These are phyloP conservation scores for Brassicogethes aeneus DNA, from an alignment of 2,888 invertebrate species.

Conservation along the genomic window DNA sequence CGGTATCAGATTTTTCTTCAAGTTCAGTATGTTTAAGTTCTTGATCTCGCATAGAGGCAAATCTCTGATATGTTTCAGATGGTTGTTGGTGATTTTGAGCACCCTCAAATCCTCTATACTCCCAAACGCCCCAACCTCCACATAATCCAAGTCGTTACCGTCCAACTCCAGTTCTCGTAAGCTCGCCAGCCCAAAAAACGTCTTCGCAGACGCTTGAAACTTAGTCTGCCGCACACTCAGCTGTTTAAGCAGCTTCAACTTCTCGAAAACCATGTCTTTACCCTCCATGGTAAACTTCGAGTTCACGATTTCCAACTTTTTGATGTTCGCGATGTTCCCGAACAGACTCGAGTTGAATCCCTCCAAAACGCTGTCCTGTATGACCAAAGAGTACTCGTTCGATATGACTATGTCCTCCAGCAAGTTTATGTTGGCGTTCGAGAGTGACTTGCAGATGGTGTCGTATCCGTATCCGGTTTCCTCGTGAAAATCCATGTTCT, in stretches of 20 bases:
- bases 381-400: constrained; percentile 31
- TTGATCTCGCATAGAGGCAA: constrained; percentile 24
- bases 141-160: constrained; percentile 20
- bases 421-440: constrained; percentile 19
- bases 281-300: constrained; percentile 19
- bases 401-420: constrained; percentile 28
- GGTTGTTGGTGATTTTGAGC: constrained; percentile 22
- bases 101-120: constrained; percentile 15
- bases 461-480: constrained; percentile 33
- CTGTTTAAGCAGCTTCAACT: constrained; percentile 19
- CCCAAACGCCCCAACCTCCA: constrained; percentile 18
- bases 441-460: constrained; percentile 28
- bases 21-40: constrained; percentile 18
- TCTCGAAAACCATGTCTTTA: constrained; percentile 17
- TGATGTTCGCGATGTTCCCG: constrained; percentile 27
- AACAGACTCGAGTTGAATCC: constrained; percentile 23
- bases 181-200: constrained; percentile 17
- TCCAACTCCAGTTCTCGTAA: constrained; percentile 22
- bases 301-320: constrained; percentile 25
- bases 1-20: constrained; percentile 17
- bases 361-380: constrained; percentile 28
- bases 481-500: constrained; percentile 32
- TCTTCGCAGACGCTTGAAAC: constrained; percentile 15
- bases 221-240: constrained; percentile 19
- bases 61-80: constrained; percentile 17